Evolutionary conservation across 2,113 vertebrate genomes (phyloP).

Genomic region (Drymodes brunneopygia): DNA sequence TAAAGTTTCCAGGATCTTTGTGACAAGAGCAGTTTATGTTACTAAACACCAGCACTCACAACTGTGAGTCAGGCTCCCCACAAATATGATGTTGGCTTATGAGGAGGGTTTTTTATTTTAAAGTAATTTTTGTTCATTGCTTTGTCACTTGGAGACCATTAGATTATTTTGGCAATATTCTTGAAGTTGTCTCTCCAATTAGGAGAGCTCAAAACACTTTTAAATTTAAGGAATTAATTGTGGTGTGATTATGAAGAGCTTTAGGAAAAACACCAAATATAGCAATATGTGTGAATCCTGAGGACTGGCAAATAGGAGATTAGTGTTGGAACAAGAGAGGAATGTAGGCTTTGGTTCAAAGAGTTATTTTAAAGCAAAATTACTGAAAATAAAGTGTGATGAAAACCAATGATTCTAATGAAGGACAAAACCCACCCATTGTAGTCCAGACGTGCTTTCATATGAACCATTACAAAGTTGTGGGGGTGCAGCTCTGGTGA

Average conservation of each 20-base stretch:
- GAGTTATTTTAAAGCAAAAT: slow-evolving; percentile 31
- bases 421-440: not conserved
- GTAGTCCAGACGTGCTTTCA: not conserved
- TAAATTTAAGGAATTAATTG: slow-evolving; percentile 38
- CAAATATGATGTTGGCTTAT: not conserved
- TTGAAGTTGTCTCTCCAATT: slow-evolving; percentile 1
- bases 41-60: not conserved
- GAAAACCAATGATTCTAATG: not conserved
- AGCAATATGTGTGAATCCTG: slow-evolving; percentile 16
- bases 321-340: not conserved
- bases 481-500: not conserved
- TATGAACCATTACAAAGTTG: not conserved
- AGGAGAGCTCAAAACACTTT: slow-evolving; percentile 9
- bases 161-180: slow-evolving; percentile 27
- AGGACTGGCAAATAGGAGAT: slow-evolving; percentile 9
- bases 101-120: not conserved
- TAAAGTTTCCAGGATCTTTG: not conserved
- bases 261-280: slow-evolving; percentile 46
- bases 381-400: slow-evolving; percentile 9
- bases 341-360: slow-evolving; percentile 24
- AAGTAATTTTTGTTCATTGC: not conserved
- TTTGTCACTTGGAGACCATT: slow-evolving; percentile 13
- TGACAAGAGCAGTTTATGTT: not conserved
- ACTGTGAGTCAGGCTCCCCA: not conserved
- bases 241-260: slow-evolving; percentile 20